Evolutionary conservation across 2,797 vertebrate genomes (phyloP).

Genomic region (Eulemur coronatus): DNA sequence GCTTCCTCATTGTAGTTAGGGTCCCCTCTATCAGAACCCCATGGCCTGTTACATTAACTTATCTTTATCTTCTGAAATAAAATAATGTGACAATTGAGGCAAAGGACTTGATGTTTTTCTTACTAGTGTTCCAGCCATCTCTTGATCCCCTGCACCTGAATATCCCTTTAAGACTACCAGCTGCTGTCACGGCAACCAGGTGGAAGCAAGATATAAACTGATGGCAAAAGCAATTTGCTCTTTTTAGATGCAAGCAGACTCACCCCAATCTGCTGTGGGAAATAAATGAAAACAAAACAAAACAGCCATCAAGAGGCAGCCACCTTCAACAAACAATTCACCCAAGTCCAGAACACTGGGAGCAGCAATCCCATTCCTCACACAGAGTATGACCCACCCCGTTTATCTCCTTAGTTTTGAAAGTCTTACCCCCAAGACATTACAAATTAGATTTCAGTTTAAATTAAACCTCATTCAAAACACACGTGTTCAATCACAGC

Average conservation of each 20-base stretch:
- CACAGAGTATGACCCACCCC: constrained; percentile 58
- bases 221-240: constrained; percentile 55
- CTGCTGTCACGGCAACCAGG: constrained; percentile 54
- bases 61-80: constrained; percentile 77
- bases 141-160: constrained; percentile 58
- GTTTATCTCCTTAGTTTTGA: constrained; percentile 69
- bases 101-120: neutral
- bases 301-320: neutral
- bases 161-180: constrained; percentile 72
- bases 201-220: constrained; percentile 52
- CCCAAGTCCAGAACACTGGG: constrained; percentile 62
- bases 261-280: constrained; percentile 68
- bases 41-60: constrained; percentile 68
- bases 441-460: constrained; percentile 84
- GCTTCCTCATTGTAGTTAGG: constrained; percentile 59
- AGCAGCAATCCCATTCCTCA: constrained; percentile 71
- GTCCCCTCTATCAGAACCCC: constrained; percentile 61
- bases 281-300: constrained; percentile 62
- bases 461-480: constrained; percentile 85
- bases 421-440: constrained; percentile 80
- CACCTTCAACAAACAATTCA: constrained; percentile 13
- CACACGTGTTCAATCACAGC: constrained; percentile 80
- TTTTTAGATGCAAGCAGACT: constrained; percentile 74
- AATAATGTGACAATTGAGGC: constrained; percentile 55
- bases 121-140: constrained; percentile 41